Base-by-base conservation (phyloP, 1,140 invertebrate genomes). In the Drosophila parvula region DNA sequence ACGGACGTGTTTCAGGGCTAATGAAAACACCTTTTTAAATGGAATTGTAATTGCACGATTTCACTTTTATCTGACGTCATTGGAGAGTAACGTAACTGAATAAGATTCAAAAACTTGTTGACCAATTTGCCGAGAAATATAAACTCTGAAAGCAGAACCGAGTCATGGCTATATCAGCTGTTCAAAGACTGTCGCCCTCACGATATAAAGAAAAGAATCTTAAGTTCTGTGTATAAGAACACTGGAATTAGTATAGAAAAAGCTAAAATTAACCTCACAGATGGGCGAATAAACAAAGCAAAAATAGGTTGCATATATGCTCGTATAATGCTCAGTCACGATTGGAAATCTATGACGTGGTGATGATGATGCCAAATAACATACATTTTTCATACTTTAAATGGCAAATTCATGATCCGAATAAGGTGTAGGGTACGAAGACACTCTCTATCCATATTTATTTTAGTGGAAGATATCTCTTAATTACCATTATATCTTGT, bases 1-100 rank as follows among this genome's bases (percentile, higher is more conserved):
- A n/a, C 4, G 3, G 1, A 27, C 12, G 14, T 28, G 27, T n/a
- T 18, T 16, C n/a, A 11, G 5, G 28, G 28, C 28, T 16, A 0
- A 18, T 22, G 11, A 40, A 38, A 38, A 48, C 40, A 12, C 59
- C 48, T 55, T 62, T 48, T n/a, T 53, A 47, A 8, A 55, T 32
- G 22, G 27, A 41, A 4, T 34, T 71, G 34, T 48, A 70, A 70
- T 62, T 77, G n/a, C 32, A 68, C 63, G 79, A 88, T 88, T 86
- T 86, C 83, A 86, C 82, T 86, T 82, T 79, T 50, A 36, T 61
- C 48, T 79, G 64, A 84, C 70, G 83, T 91, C 70, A 79, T 73
- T 64, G 18, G 43, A 78, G 50, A 81, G 51, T 41, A 73, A 40
- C 22, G 27, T 51, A 51, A 51, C 22, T 73, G 32, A 47, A 45